Evolutionary conservation across 2,888 invertebrate genomes (phyloP), one percentile per base, ranked within the genome.

Genomic region (Eupelmus urozonus): DNA sequence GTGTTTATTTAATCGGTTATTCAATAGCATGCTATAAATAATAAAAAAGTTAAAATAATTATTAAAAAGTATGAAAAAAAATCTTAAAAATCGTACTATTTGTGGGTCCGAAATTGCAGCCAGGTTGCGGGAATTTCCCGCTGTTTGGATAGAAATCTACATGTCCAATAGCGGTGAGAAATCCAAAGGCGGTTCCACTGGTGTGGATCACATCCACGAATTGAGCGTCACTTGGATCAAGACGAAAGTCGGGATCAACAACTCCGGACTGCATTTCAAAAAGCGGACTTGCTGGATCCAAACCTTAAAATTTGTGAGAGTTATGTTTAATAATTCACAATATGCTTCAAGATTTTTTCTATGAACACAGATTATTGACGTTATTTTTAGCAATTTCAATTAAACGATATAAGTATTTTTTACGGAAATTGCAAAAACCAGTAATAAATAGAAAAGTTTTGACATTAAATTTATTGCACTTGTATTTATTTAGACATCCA

Each of bases 131-230:
- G 0, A 93, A 91, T 49, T 83, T 88, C 0, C 95, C 95, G 25
- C 92, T 92, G 86, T 95, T 95, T 0, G 95, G 95, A 89, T 94
- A 95, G 85, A 95, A 95, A 88, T 95, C 95, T 0, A 90, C 93
- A 85, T 94, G 92, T 0, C 95, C 95, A 20, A 94, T 91, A 3
- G 94, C 91, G 23, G 86, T 82, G n/a, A 85, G 84, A 82, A 93
- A 92, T 0, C 95, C 95, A 51, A 93, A 90, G 51, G 93, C 90
- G 0, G 95, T 95, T 0, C 92, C 93, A 83, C 93, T 93, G 0
- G 94, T 94, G 85, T 96, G 95, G 69, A 95, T 94, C 0, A 95
- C 92, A 85, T 95, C 95, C 1, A 91, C 95, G 84, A 95, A 95
- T 29, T 91, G 89, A 0, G 95, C 95, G 86, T 95, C 95, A 1